Evolutionary conservation across 2,113 vertebrate genomes (phyloP), one percentile per base, ranked within the genome.

Genomic region (Seriola quinqueradiata): DNA sequence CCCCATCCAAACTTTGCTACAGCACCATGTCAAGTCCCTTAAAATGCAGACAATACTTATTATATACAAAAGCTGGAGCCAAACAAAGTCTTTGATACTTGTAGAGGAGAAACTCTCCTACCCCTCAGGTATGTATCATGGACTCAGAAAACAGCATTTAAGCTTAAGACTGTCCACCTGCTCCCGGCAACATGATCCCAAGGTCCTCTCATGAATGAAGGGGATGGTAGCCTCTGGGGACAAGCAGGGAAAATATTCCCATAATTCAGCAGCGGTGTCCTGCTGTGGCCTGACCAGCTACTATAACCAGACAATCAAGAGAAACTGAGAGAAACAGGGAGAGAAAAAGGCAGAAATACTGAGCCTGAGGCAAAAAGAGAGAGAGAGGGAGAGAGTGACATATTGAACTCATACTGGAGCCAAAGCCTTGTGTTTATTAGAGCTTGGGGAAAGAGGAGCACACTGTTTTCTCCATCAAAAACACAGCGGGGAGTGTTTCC

Each of bases 401-500:
- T 46, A 63, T 28, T 72, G 65, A 75, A 83, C 46, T 61, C 50
- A 68, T 19, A 40, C 13, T 67, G 28, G 36, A 82, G 70, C 28
- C 69, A 67, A 52, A 77, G 52, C 40, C 28, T 25, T 16, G 21
- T 77, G 68, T 88, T 69, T 85, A 88, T 81, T 72, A 61, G 68
- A 61, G 72, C 65, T 87, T 4, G 4, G 76, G 84, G 70, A 74
- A 69, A 75, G 68, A 79, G 44, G 4, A 70, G n/a, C 60, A 75
- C 59, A 70, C 40, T 36, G 61, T 54, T 83, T 80, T 80, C 81
- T 81, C 69, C 75, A 87, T 90, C 70, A 75, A 70, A 84, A 70
- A 74, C 87, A 48, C 84, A 86, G 65, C 60, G 0, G 79, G 75
- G 65, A 75, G 50, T 46, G 68, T 68, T 90, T 90, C 79, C 84